These are phyloP conservation scores for Neotoxoptera formosana DNA, from an alignment of 1,140 invertebrate genomes.

Conservation along the genomic window DNA sequence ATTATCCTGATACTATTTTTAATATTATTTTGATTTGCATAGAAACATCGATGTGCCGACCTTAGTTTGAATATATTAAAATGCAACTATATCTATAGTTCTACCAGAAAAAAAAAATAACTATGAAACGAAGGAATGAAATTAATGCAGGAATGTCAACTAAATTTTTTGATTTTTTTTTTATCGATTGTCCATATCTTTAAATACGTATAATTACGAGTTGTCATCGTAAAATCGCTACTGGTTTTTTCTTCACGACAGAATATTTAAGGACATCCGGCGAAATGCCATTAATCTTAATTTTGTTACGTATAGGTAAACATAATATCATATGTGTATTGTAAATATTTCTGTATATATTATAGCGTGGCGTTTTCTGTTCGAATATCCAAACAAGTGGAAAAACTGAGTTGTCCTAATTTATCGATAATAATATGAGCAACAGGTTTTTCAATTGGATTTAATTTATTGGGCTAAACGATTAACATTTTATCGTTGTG, in stretches of 20 bases:
- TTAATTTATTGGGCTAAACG: not conserved
- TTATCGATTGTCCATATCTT: not conserved
- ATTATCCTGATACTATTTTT: no score
- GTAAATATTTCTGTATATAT: not conserved
- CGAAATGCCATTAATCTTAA: not conserved
- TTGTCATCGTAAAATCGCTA: not conserved
- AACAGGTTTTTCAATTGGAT: slow-evolving; percentile 12
- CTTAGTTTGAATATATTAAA: not conserved
- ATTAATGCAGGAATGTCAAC: slow-evolving; percentile 23
- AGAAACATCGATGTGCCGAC: not conserved
- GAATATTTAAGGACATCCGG: not conserved
- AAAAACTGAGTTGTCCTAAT: not conserved
- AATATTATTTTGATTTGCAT: not conserved
- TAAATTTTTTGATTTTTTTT: not conserved
- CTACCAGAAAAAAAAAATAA: not conserved
- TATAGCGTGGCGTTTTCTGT: not conserved
- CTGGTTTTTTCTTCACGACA: not conserved
- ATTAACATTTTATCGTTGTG: not conserved
- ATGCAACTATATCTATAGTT: not conserved
- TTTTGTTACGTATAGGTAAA: not conserved
- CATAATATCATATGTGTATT: not conserved
- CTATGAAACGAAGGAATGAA: not conserved
- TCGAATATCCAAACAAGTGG: not conserved
- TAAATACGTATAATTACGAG: not conserved
- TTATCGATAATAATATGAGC: not conserved